phyloP scores from a whole-genome alignment of 2,888 invertebrate species.

The Cantharis nigra region DNA sequence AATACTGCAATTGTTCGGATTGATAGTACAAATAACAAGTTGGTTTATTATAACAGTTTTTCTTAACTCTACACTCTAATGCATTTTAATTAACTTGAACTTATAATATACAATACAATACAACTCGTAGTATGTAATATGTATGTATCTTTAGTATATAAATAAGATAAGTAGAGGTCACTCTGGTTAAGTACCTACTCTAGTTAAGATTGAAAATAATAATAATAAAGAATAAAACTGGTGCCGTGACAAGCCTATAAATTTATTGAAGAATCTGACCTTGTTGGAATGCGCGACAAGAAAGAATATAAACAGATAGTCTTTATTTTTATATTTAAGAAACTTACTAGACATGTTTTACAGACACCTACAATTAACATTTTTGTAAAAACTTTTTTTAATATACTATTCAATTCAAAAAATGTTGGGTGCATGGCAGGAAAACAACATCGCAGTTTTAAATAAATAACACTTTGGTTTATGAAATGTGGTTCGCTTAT shows the following conservation, averaged over 20 bases:
- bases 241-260: conserved; percentile 10
- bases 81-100: too few relatives aligned
- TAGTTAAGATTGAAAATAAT: conserved; percentile 15
- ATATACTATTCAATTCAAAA: neutral
- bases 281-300: conserved; percentile 13
- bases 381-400: neutral
- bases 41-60: too few relatives aligned
- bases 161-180: neutral
- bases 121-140: too few relatives aligned
- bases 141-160: neutral
- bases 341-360: neutral
- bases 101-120: too few relatives aligned
- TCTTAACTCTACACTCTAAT: too few relatives aligned
- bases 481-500: neutral
- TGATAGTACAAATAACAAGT: too few relatives aligned
- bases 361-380: neutral
- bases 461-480: neutral
- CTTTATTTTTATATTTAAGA: conserved; percentile 6
- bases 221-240: conserved; percentile 3
- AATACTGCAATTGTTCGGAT: neutral
- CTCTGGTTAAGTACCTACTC: neutral
- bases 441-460: neutral
- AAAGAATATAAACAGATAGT: conserved; percentile 3
- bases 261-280: conserved; percentile 14
- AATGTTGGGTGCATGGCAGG: neutral